Conservation (phyloP, 2,113 vertebrate species). For the Macrotis lagotis region DNA sequence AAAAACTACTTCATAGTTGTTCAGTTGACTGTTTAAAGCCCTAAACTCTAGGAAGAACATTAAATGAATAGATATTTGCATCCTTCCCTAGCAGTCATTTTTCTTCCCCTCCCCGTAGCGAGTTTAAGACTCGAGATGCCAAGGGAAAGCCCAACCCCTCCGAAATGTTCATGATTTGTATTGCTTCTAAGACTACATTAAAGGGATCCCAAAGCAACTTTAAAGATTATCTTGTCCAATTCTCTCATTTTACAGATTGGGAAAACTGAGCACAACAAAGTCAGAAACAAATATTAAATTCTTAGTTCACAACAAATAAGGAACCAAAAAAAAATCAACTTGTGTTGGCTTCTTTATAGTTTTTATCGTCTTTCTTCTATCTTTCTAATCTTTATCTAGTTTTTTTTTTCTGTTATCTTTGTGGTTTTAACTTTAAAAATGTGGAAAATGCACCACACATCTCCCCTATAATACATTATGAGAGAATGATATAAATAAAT, state of each 20-base stretch:
- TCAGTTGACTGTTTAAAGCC: background rate
- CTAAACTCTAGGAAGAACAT: background rate
- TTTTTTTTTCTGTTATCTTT: background rate
- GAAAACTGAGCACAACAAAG: background rate
- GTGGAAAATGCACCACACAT: background rate
- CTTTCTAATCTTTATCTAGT: too few species aligned
- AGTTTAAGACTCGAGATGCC: background rate
- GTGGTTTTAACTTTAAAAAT: background rate
- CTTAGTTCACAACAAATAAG: background rate
- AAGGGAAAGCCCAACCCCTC: background rate
- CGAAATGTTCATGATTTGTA: background rate
- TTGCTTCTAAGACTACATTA: background rate
- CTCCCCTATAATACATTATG: background rate
- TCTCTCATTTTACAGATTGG: background rate
- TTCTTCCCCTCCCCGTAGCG: background rate
- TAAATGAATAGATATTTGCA: background rate
- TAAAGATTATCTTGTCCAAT: background rate
- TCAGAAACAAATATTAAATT: background rate
- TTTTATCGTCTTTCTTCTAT: background rate
- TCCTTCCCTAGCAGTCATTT: background rate
- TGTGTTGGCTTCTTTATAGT: background rate
- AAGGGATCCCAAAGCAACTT: background rate
- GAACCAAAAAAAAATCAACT: background rate
- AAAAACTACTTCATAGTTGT: background rate
- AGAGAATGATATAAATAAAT: too few species aligned